Base-by-base conservation (phyloP, 2,888 invertebrate species). In the Agrypnus murinus region DNA sequence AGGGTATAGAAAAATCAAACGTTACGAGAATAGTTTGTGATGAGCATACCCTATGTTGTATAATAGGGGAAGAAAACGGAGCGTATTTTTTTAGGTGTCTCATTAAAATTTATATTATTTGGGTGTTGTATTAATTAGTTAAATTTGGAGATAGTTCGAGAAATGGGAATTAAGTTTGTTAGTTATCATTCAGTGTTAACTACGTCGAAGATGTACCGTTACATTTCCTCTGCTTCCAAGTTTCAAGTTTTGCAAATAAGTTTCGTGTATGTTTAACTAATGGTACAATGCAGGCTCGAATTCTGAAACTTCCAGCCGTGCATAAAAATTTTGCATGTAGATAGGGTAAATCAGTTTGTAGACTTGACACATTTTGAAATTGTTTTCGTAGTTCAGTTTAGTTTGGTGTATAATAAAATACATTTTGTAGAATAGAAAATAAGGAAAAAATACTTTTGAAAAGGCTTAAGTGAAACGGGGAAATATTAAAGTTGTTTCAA, bases 181-280 rank as follows among this genome's bases (percentile, higher is more conserved):
- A 25, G 17, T 46, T 25, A 46, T 25, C 46, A 46, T 25, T 46
- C 46, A 43, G 14, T 12, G 43, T 43, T 43, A 43, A 43, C 43
- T 43, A 8, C 43, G 4, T 43, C 7, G 14, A 43, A 43, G 43
- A 43, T 15, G 43, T 43, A 43, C 43, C 8, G 7, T 19, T 46
- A 25, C 25, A 25, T 25, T 25, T 25, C 25, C 25, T 25, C 25
- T 25, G 9, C 6, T 43, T 43, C 6, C 6, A 43, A 36, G 55
- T 36, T 55, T 55, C 55, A 14, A 55, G 46, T 46, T 40, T 31
- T 58, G 25, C 40, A 58, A 38, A 58, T 58, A 43, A 58, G 58
- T 58, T 58, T 58, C 38, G 58, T 58, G 38, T 58, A 40, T 43
- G 19, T 48, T 5, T 58, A 58, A 31, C 58, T 58, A 58, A 58